phyloP scores from a whole-genome alignment of 2,888 invertebrate species.

The Tridacna crocea region DNA sequence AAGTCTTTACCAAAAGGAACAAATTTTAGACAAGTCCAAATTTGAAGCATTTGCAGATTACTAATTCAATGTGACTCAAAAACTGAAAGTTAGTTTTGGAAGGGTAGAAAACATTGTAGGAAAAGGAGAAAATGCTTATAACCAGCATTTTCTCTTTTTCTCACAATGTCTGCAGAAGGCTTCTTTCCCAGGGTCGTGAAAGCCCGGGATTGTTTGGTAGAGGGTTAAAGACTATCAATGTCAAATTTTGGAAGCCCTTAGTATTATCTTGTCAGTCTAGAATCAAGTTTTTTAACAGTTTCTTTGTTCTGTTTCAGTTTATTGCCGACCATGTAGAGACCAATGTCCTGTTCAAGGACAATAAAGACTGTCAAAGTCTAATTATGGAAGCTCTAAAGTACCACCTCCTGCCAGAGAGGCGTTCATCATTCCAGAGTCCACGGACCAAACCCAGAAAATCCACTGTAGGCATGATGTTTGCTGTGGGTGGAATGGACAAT shows the following conservation, averaged over 20 bases:
- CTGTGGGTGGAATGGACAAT: conserved; percentile 96
- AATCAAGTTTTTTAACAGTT: too few species aligned
- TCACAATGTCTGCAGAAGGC: too few species aligned
- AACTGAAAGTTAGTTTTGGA: too few species aligned
- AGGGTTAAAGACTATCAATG: conserved; percentile 93
- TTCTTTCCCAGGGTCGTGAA: too few species aligned
- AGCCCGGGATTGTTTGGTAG: too few species aligned
- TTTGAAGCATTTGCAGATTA: too few species aligned
- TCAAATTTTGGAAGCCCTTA: conserved; percentile 96
- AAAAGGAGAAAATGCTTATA: too few species aligned
- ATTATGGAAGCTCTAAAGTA: conserved; percentile 97
- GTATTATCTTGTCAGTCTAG: conserved; percentile 92
- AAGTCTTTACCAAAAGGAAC: too few species aligned
- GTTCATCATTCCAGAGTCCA: conserved; percentile 88
- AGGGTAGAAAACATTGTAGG: too few species aligned
- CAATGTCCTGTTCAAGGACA: conserved; percentile 87
- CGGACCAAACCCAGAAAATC: conserved; percentile 95
- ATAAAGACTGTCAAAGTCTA: conserved; percentile 91
- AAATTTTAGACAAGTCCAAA: too few species aligned
- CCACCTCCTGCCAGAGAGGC: conserved; percentile 94
- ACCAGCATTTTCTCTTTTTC: too few species aligned
- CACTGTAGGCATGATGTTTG: conserved; percentile 93
- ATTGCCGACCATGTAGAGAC: conserved; percentile 94
- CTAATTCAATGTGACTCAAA: too few species aligned
- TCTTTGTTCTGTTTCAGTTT: conserved; percentile 86